Evolutionary conservation across 2,797 vertebrate genomes (phyloP), one percentile per base, ranked within the genome.

Genomic region (Phrynocephalus guinanensis): DNA sequence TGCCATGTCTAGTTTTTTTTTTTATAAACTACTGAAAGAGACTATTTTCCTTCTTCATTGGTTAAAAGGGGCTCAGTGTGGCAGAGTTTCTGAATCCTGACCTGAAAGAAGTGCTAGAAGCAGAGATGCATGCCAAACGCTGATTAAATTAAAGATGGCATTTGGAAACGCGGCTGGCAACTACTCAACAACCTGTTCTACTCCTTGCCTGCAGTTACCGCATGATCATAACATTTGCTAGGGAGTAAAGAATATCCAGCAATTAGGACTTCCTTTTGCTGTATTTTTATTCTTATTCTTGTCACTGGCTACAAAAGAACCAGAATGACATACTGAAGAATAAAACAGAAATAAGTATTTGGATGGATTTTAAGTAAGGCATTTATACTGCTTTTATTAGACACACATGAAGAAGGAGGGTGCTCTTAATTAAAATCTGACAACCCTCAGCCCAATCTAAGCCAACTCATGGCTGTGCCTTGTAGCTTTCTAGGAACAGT

Each of bases 71-170:
- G 7, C 68, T 60, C 50, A 8, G 7, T 56, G 24, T 38, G 2
- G 30, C 50, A n/a, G 15, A 5, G 6, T 11, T 33, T 72, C 66
- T 71, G 67, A 26, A n/a, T 73, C 20, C 67, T 28, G 75, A 56
- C 70, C 20, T 71, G 26, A 66, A 83, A 80, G 66, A 94, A 56
- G 28, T 7, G 70, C 22, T 86, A 89, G 52, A 83, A 72, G 52
- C 52, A 6, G 79, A 33, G 28, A 1, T 26, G 70, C 2, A 44
- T 48, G 75, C 60, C 56, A 67, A 52, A 24, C 44, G 38, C 70
- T 80, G 28, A 67, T 30, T 75, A 80, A 75, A 88, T 79, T 38
- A 81, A 75, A 76, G 11, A 85, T 56, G 70, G 52, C 83, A 68
- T 81, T 88, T 72, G 84, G 68, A 87, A 20, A 79, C 1, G 67